These are phyloP conservation scores for Notospermus geniculatus DNA, from an alignment of 1,140 invertebrate genomes.

Conservation along the genomic window DNA sequence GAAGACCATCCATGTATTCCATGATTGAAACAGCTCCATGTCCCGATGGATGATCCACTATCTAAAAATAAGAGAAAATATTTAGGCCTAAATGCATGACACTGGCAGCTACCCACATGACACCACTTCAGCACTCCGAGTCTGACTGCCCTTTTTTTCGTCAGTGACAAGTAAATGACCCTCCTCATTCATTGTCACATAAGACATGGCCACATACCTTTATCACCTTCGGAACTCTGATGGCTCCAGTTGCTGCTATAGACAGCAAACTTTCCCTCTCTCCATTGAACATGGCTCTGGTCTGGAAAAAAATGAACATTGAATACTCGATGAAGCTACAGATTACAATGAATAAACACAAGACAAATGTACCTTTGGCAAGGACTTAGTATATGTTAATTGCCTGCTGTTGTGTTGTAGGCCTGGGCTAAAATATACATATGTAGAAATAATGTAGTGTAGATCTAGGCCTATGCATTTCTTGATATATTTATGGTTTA, in stretches of 20 bases:
- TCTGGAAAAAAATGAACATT: slow-evolving; percentile 2
- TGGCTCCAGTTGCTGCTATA: slow-evolving; percentile 1
- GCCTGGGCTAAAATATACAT: too few species aligned
- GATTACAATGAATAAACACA: too few species aligned
- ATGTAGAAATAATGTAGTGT: too few species aligned
- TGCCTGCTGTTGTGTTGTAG: too few species aligned
- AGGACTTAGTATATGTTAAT: not conserved
- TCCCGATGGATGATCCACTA: too few species aligned
- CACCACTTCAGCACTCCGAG: not conserved
- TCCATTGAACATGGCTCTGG: not conserved
- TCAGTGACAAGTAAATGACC: not conserved
- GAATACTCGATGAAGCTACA: too few species aligned
- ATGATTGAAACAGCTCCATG: too few species aligned
- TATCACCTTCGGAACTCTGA: slow-evolving; percentile 1
- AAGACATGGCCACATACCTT: not conserved
- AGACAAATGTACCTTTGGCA: too few species aligned
- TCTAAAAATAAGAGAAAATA: too few species aligned
- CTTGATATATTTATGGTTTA: too few species aligned
- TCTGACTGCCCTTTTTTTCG: not conserved
- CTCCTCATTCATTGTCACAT: not conserved
- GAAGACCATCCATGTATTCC: too few species aligned
- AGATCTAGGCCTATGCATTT: too few species aligned
- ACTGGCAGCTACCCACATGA: not conserved
- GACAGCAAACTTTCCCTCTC: slow-evolving; percentile 8
- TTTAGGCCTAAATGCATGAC: not conserved